A percentile compares a stretch with the other conserved stretches of the same genome.
These are phyloP conservation scores for Phaedon cochleariae DNA, from an alignment of 2,888 invertebrate species.

Conservation along the genomic window DNA sequence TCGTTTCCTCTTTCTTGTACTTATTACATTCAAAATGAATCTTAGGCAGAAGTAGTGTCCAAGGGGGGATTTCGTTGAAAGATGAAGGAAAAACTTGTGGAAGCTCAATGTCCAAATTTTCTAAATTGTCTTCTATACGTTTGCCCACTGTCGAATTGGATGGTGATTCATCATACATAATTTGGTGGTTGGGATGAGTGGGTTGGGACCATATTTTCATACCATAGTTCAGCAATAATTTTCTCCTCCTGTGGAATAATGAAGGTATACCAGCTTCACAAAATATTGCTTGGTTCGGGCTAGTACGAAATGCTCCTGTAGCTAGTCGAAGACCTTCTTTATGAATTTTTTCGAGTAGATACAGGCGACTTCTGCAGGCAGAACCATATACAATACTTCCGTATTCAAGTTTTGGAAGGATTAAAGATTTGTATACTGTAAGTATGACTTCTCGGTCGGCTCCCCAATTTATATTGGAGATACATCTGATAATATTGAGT, in stretches of 20 bases:
- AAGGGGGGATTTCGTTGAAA: no score
- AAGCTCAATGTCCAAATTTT: no score
- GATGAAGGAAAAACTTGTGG: no score
- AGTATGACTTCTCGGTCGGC: not conserved
- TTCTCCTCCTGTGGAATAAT: not conserved
- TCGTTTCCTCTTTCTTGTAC: slow-evolving; percentile 6
- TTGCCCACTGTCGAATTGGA: no score
- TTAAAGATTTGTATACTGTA: not conserved
- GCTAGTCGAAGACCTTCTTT: not conserved
- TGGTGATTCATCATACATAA: no score
- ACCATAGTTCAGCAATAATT: not conserved
- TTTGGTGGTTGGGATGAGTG: not conserved
- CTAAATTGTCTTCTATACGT: no score
- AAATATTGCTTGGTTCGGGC: not conserved
- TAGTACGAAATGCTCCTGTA: not conserved
- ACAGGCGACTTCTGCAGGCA: not conserved
- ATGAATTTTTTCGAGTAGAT: not conserved
- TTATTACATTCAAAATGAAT: slow-evolving; percentile 10
- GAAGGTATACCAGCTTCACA: not conserved
- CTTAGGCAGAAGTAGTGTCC: not conserved
- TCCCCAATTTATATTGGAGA: no score
- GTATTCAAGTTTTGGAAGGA: no score
- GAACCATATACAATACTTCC: not conserved
- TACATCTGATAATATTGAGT: not conserved
- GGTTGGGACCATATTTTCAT: not conserved